Base-by-base conservation (phyloP, 2,888 invertebrate species). In the Drosophila koepferae region DNA sequence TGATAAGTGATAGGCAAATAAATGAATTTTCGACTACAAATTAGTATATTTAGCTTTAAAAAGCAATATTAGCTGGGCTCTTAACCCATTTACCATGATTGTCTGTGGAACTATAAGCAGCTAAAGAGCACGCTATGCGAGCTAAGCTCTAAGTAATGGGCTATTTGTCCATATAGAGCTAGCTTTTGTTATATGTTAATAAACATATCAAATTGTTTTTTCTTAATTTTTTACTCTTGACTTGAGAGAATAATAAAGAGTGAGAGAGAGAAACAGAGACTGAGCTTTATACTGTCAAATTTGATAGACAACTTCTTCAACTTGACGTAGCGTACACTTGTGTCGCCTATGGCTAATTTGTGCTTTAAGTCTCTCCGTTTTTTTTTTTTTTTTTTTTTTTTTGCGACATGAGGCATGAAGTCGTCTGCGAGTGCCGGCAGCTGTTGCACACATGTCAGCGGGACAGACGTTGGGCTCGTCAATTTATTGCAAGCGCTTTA, bases 371-470 rank as follows among this genome's bases (percentile, higher is more conserved):
- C 68, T 48, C 41, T 51, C n/a, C 63, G 43, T 38, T 53, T 71
- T 56, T 31, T 18, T 23, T 23, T 53, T 71, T 56, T 31, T 18
- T 23, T 23, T 70, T 56, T 20, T 18, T 23, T 23, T 41, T 34
- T 18, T 44, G 43, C 36, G n/a, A n/a, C 36, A 31, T 63, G 51
- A 43, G 44, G 58, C 58, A 56, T 28, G 38, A 48, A 49, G 58
- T 55, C 31, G 41, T 53, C 31, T 34, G 20, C 62, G 28, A 60
- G 63, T 65, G 54, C 68, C 63, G 55, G 67, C 84, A 89, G 84
- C 80, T 89, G 84, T 71, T 74, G 84, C 79, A 81, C 84, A 85
- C 66, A 86, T 85, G 84, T 86, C 83, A 75, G 55, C 54, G 38
- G 65, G 44, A 63, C 44, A 48, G 67, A 41, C 40, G 55, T 46